Percentiles rank a stretch among this genome's conserved stretches.
Evolutionary conservation across 2,113 vertebrate species (phyloP).

Genomic region (Odocoileus virginianus): DNA sequence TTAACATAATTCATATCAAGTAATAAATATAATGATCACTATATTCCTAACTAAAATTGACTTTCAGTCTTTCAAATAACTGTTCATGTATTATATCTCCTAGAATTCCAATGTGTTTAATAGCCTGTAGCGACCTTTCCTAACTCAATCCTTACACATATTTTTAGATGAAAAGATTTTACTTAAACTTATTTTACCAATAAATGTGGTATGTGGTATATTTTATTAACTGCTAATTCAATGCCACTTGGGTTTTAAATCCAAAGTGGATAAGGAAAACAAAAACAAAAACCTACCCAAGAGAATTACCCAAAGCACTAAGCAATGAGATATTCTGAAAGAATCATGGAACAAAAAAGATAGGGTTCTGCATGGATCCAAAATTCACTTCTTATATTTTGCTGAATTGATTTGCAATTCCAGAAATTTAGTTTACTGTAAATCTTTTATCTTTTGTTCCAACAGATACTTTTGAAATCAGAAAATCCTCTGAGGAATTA

Average conservation of each 20-base stretch:
- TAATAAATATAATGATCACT: neutral
- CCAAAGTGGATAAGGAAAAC: neutral
- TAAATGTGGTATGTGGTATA: neutral
- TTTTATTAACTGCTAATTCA: constrained; percentile 4
- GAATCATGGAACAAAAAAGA: neutral
- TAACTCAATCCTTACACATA: neutral
- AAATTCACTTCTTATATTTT: constrained; percentile 25
- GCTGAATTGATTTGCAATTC: neutral
- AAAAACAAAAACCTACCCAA: neutral
- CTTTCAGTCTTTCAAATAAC: neutral
- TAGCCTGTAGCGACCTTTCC: neutral
- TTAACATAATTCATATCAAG: neutral
- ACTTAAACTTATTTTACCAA: neutral
- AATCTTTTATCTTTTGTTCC: neutral
- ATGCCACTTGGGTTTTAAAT: constrained; percentile 1
- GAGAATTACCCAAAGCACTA: neutral
- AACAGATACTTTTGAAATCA: constrained; percentile 11
- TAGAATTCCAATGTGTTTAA: neutral
- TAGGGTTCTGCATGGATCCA: neutral
- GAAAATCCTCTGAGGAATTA: neutral
- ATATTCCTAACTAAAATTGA: neutral
- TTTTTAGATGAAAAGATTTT: constrained; percentile 37
- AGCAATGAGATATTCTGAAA: constrained; percentile 1
- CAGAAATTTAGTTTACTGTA: neutral
- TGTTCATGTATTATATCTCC: neutral